phyloP scores from a whole-genome alignment of 1,140 invertebrate species.

The Whitmania pigra region DNA sequence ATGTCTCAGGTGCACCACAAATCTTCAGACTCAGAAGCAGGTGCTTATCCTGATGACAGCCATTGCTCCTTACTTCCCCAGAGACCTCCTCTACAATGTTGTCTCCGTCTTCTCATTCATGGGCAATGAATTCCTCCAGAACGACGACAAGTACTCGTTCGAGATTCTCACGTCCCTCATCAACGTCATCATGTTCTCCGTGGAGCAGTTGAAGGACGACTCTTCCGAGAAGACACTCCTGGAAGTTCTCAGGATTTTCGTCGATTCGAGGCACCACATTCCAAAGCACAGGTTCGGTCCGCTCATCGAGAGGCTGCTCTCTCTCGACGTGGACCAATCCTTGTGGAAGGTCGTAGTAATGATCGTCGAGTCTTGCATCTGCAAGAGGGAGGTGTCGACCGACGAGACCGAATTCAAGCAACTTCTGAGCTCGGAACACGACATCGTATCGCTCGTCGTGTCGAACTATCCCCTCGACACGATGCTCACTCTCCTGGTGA shows the following conservation, averaged over 20 bases:
- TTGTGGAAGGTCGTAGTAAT: constrained; percentile 21
- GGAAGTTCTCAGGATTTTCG: constrained; percentile 67
- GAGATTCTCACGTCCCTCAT: constrained; percentile 80
- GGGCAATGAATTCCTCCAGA: constrained; percentile 71
- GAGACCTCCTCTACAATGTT: constrained; percentile 68
- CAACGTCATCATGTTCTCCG: constrained; percentile 59
- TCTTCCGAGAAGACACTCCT: not conserved
- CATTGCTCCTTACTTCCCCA: constrained; percentile 58
- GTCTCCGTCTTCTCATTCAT: constrained; percentile 93
- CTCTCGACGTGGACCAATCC: constrained; percentile 12
- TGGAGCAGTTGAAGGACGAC: not conserved
- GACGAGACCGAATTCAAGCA: no score
- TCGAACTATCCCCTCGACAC: no score
- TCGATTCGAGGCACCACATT: constrained; percentile 72
- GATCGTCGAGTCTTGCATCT: constrained; percentile 19
- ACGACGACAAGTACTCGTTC: constrained; percentile 80
- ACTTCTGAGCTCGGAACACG: no score
- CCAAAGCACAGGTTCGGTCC: constrained; percentile 70
- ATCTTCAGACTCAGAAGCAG: constrained; percentile 85
- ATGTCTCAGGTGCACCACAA: constrained; percentile 72
- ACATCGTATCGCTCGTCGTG: no score
- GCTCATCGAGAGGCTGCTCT: constrained; percentile 63
- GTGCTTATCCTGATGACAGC: constrained; percentile 67
- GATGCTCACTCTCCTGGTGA: no score
- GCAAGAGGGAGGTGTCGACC: no score